Evolutionary conservation across 2,888 invertebrate species (phyloP).

Genomic region (Agrypnus murinus): DNA sequence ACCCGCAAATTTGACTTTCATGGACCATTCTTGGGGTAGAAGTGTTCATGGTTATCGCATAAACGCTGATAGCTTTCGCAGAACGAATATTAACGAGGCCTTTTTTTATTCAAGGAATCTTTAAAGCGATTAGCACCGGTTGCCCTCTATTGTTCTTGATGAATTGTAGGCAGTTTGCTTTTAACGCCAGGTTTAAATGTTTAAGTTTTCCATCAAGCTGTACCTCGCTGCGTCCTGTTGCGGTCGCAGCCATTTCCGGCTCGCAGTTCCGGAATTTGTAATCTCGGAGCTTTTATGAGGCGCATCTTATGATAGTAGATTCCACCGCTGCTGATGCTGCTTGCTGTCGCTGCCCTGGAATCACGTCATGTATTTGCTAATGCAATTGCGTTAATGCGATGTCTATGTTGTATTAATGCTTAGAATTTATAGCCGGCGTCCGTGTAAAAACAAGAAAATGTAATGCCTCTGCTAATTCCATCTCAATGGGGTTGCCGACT

Average conservation of each 20-base stretch:
- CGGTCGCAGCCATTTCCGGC: conserved; percentile 49
- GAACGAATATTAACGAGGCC: conserved; percentile 45
- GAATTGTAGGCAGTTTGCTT: conserved; percentile 45
- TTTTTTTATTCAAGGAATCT: conserved; percentile 44
- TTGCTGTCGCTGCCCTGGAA: no score
- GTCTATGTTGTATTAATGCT: conserved; percentile 25
- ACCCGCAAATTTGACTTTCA: conserved; percentile 50
- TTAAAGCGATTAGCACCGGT: conserved; percentile 41
- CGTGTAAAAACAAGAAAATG: background rate
- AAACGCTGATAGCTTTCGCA: conserved; percentile 49
- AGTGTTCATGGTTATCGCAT: conserved; percentile 50
- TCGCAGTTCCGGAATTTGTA: conserved; percentile 53
- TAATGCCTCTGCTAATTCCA: background rate
- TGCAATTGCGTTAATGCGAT: conserved; percentile 52
- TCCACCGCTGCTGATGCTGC: conserved; percentile 42
- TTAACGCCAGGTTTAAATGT: conserved; percentile 49
- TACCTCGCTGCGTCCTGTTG: conserved; percentile 42
- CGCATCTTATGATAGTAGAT: conserved; percentile 47
- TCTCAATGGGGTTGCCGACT: no score
- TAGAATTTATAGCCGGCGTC: conserved; percentile 8
- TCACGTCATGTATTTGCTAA: conserved; percentile 52
- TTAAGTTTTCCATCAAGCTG: conserved; percentile 50
- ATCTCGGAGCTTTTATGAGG: conserved; percentile 54
- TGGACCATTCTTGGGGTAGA: conserved; percentile 45
- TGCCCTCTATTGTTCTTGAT: conserved; percentile 45